Evolutionary conservation across 2,888 invertebrate genomes (phyloP), one percentile per base, ranked within the genome.

Genomic region (Neoascia interrupta): DNA sequence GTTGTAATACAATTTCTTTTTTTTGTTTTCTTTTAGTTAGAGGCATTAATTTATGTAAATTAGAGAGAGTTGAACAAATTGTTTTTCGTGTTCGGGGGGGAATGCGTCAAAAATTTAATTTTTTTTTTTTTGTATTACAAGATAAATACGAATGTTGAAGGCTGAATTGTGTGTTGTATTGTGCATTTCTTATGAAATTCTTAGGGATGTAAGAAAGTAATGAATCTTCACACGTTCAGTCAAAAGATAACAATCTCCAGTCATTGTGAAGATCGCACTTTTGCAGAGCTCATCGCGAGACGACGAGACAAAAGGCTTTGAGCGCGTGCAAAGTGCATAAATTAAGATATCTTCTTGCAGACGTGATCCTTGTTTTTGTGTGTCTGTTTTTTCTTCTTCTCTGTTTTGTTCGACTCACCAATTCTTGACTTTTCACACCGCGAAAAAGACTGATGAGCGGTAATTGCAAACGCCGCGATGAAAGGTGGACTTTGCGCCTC

Each of bases 331-430:
- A 53, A 66, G 31, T 68, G 13, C 8, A 79, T 79, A 79, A 73
- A 79, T 79, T 79, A 79, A 79, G 63, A 68, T 66, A 72, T 79
- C 60, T 53, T 43, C 53, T 47, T 23, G 60, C 51, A 28, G 63
- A 45, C 51, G 51, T 16, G 45, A 23, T 60, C 16, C 66, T 66
- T 53, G 21, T 31, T 6, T 26, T 31, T n/a, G n/a, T 39, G 39
- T 39, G n/a, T n/a, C n/a, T n/a, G 43, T 41, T 51, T 19, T 26
- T 28, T 39, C 23, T 26, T 45, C 5, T 23, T 41, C 8, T 21
- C 5, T 18, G 26, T 6, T n/a, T 1, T n/a, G 13, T 19, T 26
- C 26, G 41, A 49, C 45, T 51, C n/a, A n/a, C n/a, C n/a, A n/a
- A n/a, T n/a, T n/a, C 73, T 74, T 74, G 54, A 54, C 13, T 54